phyloP scores from a whole-genome alignment of 2,797 vertebrate genomes.

The Erethizon dorsatum region DNA sequence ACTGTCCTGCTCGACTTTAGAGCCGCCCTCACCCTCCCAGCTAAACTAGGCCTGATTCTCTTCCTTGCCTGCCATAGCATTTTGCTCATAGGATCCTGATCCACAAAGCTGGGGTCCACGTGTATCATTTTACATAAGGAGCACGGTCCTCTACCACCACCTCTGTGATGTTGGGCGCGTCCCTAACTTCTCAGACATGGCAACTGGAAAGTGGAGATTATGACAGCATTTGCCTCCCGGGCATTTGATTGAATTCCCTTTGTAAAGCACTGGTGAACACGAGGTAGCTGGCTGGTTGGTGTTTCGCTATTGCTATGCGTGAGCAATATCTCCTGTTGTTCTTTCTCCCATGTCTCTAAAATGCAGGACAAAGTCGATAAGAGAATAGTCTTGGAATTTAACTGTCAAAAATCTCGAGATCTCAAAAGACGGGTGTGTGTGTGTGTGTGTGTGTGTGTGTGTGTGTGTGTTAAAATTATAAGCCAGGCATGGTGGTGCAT shows the following conservation, averaged over 20 bases:
- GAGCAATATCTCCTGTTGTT: neutral
- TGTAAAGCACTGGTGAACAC: neutral
- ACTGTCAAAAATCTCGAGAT: conserved; percentile 36
- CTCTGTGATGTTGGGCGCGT: neutral
- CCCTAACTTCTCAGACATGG: neutral
- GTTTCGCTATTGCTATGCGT: neutral
- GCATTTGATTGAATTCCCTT: neutral
- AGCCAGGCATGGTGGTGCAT: neutral
- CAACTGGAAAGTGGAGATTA: neutral
- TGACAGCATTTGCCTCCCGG: neutral
- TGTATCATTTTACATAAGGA: neutral
- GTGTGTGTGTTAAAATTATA: neutral
- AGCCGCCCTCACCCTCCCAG: neutral
- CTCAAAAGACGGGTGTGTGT: neutral
- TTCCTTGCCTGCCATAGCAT: neutral
- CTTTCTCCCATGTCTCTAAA: neutral
- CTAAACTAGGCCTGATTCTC: neutral
- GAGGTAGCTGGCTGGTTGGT: neutral
- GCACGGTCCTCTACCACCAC: neutral
- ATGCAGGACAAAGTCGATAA: neutral
- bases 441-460: neutral
- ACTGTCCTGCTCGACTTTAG: neutral
- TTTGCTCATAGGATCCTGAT: neutral
- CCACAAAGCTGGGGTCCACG: neutral
- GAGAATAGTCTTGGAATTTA: conserved; percentile 37